A percentile compares a stretch with the other conserved stretches of the same genome.
phyloP scores from a whole-genome alignment of 2,888 invertebrate species.

The Gasteruption jaculator region DNA sequence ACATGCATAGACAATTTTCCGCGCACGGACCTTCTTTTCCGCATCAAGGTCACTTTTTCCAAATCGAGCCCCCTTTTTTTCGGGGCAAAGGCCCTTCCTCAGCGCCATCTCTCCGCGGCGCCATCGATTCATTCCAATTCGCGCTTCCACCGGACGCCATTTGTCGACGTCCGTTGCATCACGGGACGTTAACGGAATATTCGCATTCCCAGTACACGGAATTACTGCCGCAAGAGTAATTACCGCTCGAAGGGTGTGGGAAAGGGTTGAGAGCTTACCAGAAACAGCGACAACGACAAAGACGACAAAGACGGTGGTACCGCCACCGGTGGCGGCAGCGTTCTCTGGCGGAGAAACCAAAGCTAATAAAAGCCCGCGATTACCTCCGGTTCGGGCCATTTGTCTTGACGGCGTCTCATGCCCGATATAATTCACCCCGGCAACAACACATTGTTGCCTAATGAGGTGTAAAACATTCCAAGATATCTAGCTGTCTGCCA shows the following conservation, averaged over 20 bases:
- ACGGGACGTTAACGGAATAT: no score
- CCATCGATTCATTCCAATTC: no score
- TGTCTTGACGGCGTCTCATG: slow-evolving; percentile 52
- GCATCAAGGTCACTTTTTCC: no score
- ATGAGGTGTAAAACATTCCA: slow-evolving; percentile 51
- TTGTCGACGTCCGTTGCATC: slow-evolving; percentile 19
- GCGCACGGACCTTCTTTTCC: no score
- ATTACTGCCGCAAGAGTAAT: slow-evolving; percentile 50
- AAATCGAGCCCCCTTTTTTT: no score
- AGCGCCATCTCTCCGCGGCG: no score
- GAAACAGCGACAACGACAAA: slow-evolving; percentile 11
- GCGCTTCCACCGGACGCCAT: slow-evolving; percentile 16
- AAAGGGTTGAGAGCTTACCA: slow-evolving; percentile 1
- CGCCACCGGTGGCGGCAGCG: slow-evolving; percentile 13
- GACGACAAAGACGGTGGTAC: slow-evolving; percentile 20
- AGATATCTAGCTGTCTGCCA: slow-evolving; percentile 45
- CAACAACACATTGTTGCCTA: slow-evolving; percentile 52
- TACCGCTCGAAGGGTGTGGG: slow-evolving; percentile 24
- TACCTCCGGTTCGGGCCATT: slow-evolving; percentile 52
- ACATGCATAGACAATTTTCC: no score
- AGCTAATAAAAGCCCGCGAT: slow-evolving; percentile 53
- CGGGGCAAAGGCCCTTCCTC: no score
- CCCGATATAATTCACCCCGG: slow-evolving; percentile 51
- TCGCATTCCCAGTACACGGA: slow-evolving; percentile 44
- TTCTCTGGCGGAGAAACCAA: slow-evolving; percentile 41